Percentiles rank a stretch among this genome's conserved stretches.
Conservation (phyloP, 2,113 vertebrate species). For the Zosterops japonicus region DNA sequence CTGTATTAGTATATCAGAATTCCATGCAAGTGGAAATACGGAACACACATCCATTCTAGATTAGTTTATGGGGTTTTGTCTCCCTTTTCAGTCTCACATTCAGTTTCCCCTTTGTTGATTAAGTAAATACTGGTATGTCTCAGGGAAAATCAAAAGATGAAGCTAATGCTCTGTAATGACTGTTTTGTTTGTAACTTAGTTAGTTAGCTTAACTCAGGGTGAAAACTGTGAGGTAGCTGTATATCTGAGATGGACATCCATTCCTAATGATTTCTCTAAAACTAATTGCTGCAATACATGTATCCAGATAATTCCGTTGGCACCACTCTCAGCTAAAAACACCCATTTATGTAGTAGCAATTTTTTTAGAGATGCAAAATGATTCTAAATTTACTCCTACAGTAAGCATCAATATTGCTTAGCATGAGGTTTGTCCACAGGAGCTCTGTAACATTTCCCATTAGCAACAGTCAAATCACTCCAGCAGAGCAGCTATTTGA, state of each 20-base stretch:
- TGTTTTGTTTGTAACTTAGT: background rate
- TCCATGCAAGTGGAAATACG: background rate
- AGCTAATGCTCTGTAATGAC: background rate
- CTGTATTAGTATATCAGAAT: background rate
- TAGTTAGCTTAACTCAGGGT: background rate
- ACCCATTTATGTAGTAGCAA: background rate
- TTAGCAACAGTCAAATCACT: background rate
- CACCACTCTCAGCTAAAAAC: background rate
- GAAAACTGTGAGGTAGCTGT: background rate
- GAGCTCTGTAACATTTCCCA: background rate
- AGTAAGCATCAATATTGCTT: background rate
- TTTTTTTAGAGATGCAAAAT: background rate
- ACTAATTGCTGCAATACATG: background rate
- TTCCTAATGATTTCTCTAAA: background rate
- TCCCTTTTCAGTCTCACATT: background rate
- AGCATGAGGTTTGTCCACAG: background rate
- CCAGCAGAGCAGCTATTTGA: conserved; percentile 4
- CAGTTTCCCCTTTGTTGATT: background rate
- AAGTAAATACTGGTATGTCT: background rate
- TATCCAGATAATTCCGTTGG: background rate
- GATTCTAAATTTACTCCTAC: background rate
- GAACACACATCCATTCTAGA: background rate
- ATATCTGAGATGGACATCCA: background rate
- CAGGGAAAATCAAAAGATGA: background rate
- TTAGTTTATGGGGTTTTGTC: background rate